phyloP scores from a whole-genome alignment of 2,113 vertebrate genomes.

The Takifugu flavidus region DNA sequence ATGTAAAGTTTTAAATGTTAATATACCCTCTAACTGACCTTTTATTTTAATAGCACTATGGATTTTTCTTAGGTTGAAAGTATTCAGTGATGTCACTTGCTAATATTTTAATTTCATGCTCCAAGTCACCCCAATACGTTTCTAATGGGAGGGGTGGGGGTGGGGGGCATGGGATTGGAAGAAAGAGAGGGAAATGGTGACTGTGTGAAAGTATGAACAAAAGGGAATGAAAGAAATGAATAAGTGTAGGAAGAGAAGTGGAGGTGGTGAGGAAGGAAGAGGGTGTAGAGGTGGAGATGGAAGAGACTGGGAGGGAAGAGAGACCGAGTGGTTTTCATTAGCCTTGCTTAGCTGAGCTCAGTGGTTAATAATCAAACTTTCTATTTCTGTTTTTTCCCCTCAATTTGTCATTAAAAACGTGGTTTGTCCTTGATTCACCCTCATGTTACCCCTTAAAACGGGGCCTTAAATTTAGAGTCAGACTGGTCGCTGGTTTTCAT shows the following conservation, averaged over 20 bases:
- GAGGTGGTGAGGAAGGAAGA: conserved; percentile 5
- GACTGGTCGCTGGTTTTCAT: too few species aligned
- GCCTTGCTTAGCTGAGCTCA: conserved; percentile 58
- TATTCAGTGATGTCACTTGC: conserved; percentile 73
- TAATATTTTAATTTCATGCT: conserved; percentile 81
- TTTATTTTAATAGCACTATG: conserved; percentile 20
- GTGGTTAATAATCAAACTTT: conserved; percentile 64
- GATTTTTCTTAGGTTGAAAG: conserved; percentile 45
- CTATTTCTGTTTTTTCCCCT: conserved; percentile 25
- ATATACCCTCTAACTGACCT: conserved; percentile 44
- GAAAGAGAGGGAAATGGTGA: neutral
- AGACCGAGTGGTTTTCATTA: conserved; percentile 54
- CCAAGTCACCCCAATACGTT: conserved; percentile 71
- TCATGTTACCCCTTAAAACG: too few species aligned
- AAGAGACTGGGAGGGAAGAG: conserved; percentile 22
- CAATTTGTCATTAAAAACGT: neutral
- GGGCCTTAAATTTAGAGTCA: too few species aligned
- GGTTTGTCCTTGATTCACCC: conserved; percentile 21
- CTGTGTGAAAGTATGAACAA: neutral
- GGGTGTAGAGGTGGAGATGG: conserved; percentile 9
- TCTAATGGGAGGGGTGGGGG: conserved; percentile 49
- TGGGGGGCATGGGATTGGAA: conserved; percentile 4
- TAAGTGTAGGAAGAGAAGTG: conserved; percentile 9
- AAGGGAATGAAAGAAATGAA: conserved; percentile 6
- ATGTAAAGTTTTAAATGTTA: conserved; percentile 33